A percentile compares a stretch with the other conserved stretches of the same genome.
Evolutionary conservation across 1,140 invertebrate genomes (phyloP).

Genomic region (Drosophila subobscura): DNA sequence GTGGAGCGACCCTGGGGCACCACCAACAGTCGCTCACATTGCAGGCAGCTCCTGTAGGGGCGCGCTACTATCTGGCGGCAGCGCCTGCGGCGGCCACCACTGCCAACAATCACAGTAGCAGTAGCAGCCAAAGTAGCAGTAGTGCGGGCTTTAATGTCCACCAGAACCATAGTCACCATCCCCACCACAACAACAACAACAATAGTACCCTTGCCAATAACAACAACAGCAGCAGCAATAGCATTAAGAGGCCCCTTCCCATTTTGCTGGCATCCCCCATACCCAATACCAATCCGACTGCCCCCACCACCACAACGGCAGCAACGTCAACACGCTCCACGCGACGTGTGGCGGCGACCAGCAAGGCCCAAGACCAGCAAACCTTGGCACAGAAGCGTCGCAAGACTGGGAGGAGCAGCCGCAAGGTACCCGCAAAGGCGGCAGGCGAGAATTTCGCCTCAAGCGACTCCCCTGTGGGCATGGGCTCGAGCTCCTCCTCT

Average conservation of each 20-base stretch:
- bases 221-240: slow-evolving; percentile 44
- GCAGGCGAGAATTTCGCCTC: too few species aligned
- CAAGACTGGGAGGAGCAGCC: slow-evolving; percentile 2
- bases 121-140: too few species aligned
- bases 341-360: too few species aligned
- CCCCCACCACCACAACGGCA: slow-evolving; percentile 18
- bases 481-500: slow-evolving; percentile 8
- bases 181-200: slow-evolving; percentile 27
- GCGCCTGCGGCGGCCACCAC: slow-evolving; percentile 20
- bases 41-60: slow-evolving; percentile 33
- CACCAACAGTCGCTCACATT: slow-evolving; percentile 26
- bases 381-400: slow-evolving; percentile 7
- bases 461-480: background rate
- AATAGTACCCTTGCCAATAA: slow-evolving; percentile 50
- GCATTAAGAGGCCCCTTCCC: slow-evolving; percentile 58
- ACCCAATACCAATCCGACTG: too few species aligned
- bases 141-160: background rate
- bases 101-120: slow-evolving; percentile 5
- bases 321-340: slow-evolving; percentile 4
- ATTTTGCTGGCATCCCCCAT: slow-evolving; percentile 51
- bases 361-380: too few species aligned
- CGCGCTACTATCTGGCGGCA: slow-evolving; percentile 44
- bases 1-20: too few species aligned
- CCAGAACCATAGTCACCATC: background rate
- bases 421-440: too few species aligned